A percentile compares a stretch with the other conserved stretches of the same genome.
Conservation (phyloP, 2,888 invertebrate species). For the Yponomeuta evonymella region DNA sequence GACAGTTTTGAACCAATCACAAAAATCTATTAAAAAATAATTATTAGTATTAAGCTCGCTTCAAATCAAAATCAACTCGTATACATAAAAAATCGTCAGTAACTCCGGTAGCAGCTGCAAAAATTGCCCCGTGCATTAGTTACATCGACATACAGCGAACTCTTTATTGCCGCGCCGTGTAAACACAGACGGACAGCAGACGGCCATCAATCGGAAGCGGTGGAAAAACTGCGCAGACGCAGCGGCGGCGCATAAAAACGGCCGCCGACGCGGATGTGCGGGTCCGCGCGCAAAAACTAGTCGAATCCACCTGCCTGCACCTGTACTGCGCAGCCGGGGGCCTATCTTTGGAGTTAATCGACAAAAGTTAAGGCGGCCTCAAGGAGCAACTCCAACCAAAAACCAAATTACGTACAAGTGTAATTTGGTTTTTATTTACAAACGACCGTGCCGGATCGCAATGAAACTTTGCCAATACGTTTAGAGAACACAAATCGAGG, state of each 20-base stretch:
- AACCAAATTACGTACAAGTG: too few species aligned
- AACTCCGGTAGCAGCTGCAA: too few species aligned
- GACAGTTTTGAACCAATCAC: too few species aligned
- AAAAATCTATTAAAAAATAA: too few species aligned
- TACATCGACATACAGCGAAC: neutral
- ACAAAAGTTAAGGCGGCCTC: neutral
- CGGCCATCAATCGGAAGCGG: conserved; percentile 49
- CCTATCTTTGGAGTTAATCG: neutral
- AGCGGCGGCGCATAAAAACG: conserved; percentile 47
- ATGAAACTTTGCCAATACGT: too few species aligned
- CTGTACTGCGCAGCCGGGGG: conserved; percentile 9
- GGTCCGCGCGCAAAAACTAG: conserved; percentile 43
- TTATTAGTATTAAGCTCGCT: too few species aligned
- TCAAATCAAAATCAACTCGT: too few species aligned
- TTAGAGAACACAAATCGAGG: too few species aligned
- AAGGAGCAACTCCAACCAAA: too few species aligned
- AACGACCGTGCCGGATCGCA: too few species aligned
- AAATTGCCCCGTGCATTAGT: neutral
- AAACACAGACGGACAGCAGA: conserved; percentile 16
- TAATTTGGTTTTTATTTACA: too few species aligned
- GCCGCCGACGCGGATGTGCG: conserved; percentile 60
- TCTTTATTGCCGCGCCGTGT: neutral
- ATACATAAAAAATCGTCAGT: too few species aligned
- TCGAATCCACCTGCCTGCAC: conserved; percentile 35
- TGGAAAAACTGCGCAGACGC: conserved; percentile 51